These are phyloP conservation scores for Athrips mouffetella DNA, from an alignment of 2,888 invertebrate species.

Conservation along the genomic window DNA sequence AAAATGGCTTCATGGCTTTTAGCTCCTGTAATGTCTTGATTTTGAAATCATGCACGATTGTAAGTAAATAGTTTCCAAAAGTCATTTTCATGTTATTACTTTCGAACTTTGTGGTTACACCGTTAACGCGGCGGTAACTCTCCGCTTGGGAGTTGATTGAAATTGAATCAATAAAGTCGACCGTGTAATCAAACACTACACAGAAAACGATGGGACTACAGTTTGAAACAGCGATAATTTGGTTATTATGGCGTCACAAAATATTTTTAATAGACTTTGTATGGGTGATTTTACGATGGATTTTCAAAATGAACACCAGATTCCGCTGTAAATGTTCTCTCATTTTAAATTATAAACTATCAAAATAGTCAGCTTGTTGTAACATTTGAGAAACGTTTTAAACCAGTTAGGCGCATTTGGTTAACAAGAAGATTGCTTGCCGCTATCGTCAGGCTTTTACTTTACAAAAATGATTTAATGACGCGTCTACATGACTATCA, in stretches of 20 bases:
- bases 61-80: slow-evolving; percentile 20
- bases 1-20: slow-evolving; percentile 36
- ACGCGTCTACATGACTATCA: slow-evolving; percentile 36
- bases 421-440: slow-evolving; percentile 49
- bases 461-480: slow-evolving; percentile 36
- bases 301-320: slow-evolving; percentile 44
- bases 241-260: slow-evolving; percentile 35
- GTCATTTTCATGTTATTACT: not conserved
- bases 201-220: slow-evolving; percentile 20
- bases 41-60: slow-evolving; percentile 13
- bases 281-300: slow-evolving; percentile 38
- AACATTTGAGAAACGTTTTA: slow-evolving; percentile 39
- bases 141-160: slow-evolving; percentile 41
- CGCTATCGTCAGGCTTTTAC: slow-evolving; percentile 36
- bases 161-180: slow-evolving; percentile 40
- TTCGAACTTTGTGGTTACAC: slow-evolving; percentile 35
- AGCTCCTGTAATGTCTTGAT: slow-evolving; percentile 4
- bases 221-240: slow-evolving; percentile 38
- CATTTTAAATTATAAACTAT: slow-evolving; percentile 44
- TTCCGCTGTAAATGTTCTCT: slow-evolving; percentile 35
- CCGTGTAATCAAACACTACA: slow-evolving; percentile 36
- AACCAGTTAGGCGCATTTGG: slow-evolving; percentile 43
- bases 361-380: slow-evolving; percentile 28
- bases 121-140: slow-evolving; percentile 35
- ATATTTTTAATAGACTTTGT: slow-evolving; percentile 35